A percentile compares a stretch with the other conserved stretches of the same genome.
Evolutionary conservation across 1,140 invertebrate species (phyloP).

Genomic region (Drosophila nebulosa): DNA sequence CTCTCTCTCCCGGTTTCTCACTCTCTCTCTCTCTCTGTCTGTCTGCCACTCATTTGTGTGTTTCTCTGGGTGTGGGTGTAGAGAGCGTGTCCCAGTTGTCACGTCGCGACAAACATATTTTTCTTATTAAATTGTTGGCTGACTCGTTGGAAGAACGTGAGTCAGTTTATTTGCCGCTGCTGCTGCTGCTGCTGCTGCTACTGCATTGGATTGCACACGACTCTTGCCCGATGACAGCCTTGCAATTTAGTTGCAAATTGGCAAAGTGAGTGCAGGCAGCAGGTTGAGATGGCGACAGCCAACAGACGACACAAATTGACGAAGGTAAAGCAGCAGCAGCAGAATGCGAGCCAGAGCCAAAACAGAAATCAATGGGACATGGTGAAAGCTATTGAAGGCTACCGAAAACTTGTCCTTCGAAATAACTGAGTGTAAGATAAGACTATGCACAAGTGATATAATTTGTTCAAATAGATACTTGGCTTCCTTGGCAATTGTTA

Average conservation of each 20-base stretch:
- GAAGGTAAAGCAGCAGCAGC: constrained; percentile 28
- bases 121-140: constrained; percentile 64
- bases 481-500: too few relatives aligned
- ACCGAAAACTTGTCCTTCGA: background rate
- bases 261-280: constrained; percentile 54
- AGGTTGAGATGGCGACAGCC: background rate
- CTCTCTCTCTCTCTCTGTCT: background rate
- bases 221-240: constrained; percentile 47
- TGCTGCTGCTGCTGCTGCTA: constrained; percentile 22
- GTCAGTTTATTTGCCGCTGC: constrained; percentile 34
- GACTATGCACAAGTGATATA: background rate
- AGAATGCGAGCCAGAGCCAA: background rate
- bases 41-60: constrained; percentile 1
- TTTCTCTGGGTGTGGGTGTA: background rate
- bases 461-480: background rate
- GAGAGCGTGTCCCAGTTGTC: constrained; percentile 37
- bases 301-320: constrained; percentile 42
- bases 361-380: constrained; percentile 46
- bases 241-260: constrained; percentile 70
- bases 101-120: constrained; percentile 49
- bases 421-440: background rate
- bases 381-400: constrained; percentile 5
- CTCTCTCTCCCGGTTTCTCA: background rate
- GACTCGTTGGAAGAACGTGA: constrained; percentile 36
- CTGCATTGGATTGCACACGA: constrained; percentile 16